Evolutionary conservation across 2,797 vertebrate species (phyloP), one percentile per base, ranked within the genome.

Genomic region (Xiphorhynchus erythropygius): DNA sequence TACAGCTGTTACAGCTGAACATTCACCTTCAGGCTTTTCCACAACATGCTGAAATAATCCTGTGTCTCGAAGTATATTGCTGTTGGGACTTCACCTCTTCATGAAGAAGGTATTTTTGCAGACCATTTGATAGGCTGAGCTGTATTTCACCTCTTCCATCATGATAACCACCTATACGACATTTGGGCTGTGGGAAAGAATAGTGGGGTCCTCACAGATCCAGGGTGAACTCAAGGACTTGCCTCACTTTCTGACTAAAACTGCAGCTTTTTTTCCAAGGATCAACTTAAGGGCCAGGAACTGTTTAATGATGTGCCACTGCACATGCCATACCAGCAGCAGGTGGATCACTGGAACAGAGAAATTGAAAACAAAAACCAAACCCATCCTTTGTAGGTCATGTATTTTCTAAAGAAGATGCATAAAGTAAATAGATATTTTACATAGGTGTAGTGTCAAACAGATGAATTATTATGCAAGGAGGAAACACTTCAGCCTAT

Each of bases 21-120:
- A 27, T 83, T 92, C 49, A 90, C 62, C 86, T 62, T 87, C 49
- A 62, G 68, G 39, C 46, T 94, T 89, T 92, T 87, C 50, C n/a
- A 50, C 30, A 80, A 10, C 18, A 21, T 19, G 11, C 10, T 79
- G 67, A 76, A 87, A 32, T 69, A 81, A 59, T 91, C 91, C 19
- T 44, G 76, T 47, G 41, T 69, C 46, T 91, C 59, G 32, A 76
- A 86, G 27, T 56, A 7, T 28, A 11, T 11, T 75, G 35, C 50
- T 28, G 8, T n/a, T 65, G 39, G 24, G 24, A 78, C 18, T 89
- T 86, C 32, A 69, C 30, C 37, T 71, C 19, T 68, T 92, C 53
- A 52, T 83, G 42, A 64, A 63, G 41, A 17, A 78, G n/a, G 5
- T 53, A 6, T 62, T 56, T 77, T 70, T 78, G 50, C n/a, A 80